Conservation (phyloP, 2,888 invertebrate genomes). For the Mimumesa dahlbomi region DNA sequence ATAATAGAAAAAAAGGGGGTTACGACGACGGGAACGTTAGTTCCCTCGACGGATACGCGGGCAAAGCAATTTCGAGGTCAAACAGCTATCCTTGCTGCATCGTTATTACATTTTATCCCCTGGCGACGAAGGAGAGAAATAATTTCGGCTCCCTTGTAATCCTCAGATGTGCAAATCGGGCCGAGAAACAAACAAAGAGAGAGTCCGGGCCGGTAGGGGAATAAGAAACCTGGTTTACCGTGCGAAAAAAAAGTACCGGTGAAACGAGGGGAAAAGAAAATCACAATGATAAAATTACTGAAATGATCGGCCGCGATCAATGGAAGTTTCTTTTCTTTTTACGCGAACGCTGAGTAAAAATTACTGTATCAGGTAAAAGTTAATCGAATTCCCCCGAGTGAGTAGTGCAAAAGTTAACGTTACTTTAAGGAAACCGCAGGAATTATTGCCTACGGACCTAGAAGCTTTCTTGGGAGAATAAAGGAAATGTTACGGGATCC, state of each 20-base stretch:
- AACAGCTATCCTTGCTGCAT: not conserved
- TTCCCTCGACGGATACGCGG: not conserved
- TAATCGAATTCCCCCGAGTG: not conserved
- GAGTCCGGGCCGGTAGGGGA: too few species aligned
- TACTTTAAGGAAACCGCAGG: not conserved
- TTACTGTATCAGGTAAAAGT: not conserved
- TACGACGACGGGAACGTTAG: not conserved
- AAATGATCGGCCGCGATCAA: too few species aligned
- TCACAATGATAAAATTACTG: too few species aligned
- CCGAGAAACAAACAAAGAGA: not conserved
- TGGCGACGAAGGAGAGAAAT: not conserved
- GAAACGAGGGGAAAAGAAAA: too few species aligned
- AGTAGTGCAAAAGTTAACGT: not conserved
- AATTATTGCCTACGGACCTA: not conserved
- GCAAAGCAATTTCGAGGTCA: not conserved
- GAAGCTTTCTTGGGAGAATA: not conserved
- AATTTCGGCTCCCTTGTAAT: not conserved
- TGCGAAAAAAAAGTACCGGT: too few species aligned
- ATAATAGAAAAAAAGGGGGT: not conserved
- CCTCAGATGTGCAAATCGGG: conserved; percentile 8
- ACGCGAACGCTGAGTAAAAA: not conserved
- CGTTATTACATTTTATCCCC: not conserved
- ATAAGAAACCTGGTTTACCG: too few species aligned
- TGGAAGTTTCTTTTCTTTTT: too few species aligned
- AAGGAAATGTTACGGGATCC: not conserved